Evolutionary conservation across 2,113 vertebrate genomes (phyloP).

Genomic region (Barnardius zonarius): DNA sequence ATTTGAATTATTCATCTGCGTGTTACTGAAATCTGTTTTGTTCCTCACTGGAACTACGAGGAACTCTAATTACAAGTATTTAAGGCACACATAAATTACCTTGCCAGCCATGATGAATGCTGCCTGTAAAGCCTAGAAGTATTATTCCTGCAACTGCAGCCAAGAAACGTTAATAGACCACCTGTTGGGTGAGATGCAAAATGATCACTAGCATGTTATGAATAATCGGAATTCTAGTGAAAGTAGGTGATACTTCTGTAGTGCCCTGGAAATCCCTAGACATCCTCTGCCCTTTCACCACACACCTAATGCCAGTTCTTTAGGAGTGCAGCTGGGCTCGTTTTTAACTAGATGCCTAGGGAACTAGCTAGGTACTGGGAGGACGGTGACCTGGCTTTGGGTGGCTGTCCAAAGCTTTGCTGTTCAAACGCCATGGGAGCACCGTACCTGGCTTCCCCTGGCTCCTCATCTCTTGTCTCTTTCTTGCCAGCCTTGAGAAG

Average conservation of each 20-base stretch:
- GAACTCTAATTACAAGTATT: background rate
- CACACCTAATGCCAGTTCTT: background rate
- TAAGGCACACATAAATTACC: conserved; percentile 25
- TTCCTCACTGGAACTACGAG: background rate
- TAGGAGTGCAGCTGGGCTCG: background rate
- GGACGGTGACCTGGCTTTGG: background rate
- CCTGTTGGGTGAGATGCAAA: background rate
- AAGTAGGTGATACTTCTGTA: background rate
- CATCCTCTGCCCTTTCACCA: background rate
- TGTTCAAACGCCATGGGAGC: background rate
- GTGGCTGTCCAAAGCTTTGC: background rate
- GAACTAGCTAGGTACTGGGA: background rate
- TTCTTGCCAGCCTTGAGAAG: background rate
- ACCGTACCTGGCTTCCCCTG: background rate
- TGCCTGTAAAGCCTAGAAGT: background rate
- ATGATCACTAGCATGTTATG: background rate
- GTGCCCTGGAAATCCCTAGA: background rate
- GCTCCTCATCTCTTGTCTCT: background rate
- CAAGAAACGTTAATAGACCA: background rate
- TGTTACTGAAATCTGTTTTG: background rate
- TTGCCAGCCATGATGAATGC: background rate
- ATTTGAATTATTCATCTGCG: background rate
- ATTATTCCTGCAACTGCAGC: background rate
- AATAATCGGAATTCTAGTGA: background rate
- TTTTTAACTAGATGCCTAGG: background rate